Base-by-base conservation (phyloP, 1,140 invertebrate genomes). In the Stegodyphus dumicola region DNA sequence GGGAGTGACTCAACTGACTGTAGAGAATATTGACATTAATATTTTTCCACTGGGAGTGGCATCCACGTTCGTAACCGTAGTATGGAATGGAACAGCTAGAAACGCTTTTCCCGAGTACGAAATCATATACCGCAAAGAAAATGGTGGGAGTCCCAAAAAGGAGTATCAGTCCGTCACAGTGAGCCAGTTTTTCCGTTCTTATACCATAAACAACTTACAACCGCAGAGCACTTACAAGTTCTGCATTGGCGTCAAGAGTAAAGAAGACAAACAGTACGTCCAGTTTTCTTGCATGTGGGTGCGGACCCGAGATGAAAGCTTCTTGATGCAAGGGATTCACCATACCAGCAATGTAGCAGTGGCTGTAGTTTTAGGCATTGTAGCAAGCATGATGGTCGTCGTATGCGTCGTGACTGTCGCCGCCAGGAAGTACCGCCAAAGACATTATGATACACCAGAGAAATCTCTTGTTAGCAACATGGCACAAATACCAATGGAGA, bases 51-150 rank as follows among this genome's bases (percentile, higher is more conserved):
- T 89, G 5, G 87, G 87, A 9, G 88, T 90, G 5, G 88, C 91
- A 6, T 89, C 90, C 60, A 91, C 90, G 74, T 91, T 90, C 84
- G 90, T 92, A 48, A 91, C 91, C 1, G 88, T 92, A 15, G 89
- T 91, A 5, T 91, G 91, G 90, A 91, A 91, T 69, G 92, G 91
- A 7, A 91, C 90, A 18, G 91, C 90, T 51, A 88, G 90, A 9
- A 89, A 89, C 49, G 87, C 89, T 69, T 90, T 90, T 67, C 89
- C 89, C 13, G 88, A 91, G 69, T 92, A 91, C 83, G 89, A 90
- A 75, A 89, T 92, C 33, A 86, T 90, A 6, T 91, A 91, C 86
- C 85, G 88, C n/a, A 65, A 65, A 6, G 75, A 66, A 17, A 77
- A 54, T 10, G 73, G 76, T 4, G 60, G 53, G 33, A 7, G 15